phyloP scores from a whole-genome alignment of 2,113 vertebrate genomes.

The Halcyon senegalensis region DNA sequence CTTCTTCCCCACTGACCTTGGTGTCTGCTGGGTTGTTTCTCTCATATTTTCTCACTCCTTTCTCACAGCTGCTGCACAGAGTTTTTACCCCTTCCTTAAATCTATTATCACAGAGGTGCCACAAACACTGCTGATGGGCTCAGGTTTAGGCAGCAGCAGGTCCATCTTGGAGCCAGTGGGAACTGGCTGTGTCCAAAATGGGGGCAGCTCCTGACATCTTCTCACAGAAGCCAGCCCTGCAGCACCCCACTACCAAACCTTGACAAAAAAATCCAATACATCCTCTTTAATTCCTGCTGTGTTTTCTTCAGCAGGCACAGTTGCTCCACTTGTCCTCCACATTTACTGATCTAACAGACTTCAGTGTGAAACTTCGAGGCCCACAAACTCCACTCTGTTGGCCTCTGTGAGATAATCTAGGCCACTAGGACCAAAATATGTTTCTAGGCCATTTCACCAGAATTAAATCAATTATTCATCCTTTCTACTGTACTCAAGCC shows the following conservation, averaged over 20 bases:
- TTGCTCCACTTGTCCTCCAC: not conserved
- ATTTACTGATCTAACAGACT: not conserved
- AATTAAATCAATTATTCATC: conserved; percentile 25
- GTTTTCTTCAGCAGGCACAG: not conserved
- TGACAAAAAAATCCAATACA: not conserved
- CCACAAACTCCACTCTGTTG: too few relatives aligned
- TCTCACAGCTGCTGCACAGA: not conserved
- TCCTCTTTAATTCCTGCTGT: not conserved
- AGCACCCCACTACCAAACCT: not conserved
- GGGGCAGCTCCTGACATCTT: not conserved
- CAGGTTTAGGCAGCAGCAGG: rapidly evolving
- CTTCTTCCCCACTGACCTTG: not conserved
- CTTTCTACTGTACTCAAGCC: not conserved
- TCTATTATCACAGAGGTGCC: not conserved
- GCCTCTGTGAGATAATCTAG: not conserved
- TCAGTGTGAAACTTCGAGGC: not conserved
- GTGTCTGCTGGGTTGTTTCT: not conserved
- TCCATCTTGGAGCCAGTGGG: not conserved
- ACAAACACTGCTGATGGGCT: not conserved
- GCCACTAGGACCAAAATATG: not conserved
- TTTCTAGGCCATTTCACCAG: not conserved
- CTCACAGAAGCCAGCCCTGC: not conserved
- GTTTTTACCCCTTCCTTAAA: not conserved
- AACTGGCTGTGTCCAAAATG: not conserved
- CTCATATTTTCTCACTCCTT: not conserved